These are phyloP conservation scores for Halesus radiatus DNA, from an alignment of 1,140 invertebrate genomes.

Conservation along the genomic window DNA sequence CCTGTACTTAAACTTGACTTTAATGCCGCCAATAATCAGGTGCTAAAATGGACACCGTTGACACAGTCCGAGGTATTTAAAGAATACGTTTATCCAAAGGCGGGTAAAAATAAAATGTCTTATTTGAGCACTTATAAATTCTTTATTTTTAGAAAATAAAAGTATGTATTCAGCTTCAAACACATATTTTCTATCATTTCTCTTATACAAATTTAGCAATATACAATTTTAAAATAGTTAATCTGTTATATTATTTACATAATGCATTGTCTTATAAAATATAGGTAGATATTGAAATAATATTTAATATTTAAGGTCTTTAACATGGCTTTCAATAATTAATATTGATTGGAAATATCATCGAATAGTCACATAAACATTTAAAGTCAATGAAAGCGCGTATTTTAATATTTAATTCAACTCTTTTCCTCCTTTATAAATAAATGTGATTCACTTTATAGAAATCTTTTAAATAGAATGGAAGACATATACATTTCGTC, in stretches of 20 bases:
- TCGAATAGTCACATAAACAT: neutral
- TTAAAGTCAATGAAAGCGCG: too few species aligned
- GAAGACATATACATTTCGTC: neutral
- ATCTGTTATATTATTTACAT: neutral
- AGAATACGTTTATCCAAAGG: neutral
- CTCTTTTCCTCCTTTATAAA: too few species aligned
- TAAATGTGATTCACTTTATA: too few species aligned
- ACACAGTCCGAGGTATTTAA: neutral
- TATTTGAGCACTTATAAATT: neutral
- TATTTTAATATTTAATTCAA: too few species aligned
- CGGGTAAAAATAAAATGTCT: neutral
- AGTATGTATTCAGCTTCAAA: neutral
- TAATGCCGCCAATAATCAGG: too few species aligned
- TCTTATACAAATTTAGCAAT: neutral
- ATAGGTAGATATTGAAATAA: neutral
- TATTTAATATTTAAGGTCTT: neutral
- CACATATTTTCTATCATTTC: neutral
- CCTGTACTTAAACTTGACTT: too few species aligned
- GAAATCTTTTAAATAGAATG: neutral
- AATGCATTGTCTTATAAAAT: neutral
- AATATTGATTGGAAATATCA: neutral
- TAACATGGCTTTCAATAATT: slow-evolving; percentile 13
- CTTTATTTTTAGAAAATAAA: neutral
- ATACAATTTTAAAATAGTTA: neutral
- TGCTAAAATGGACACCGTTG: neutral